A percentile compares a stretch with the other conserved stretches of the same genome.
Evolutionary conservation across 2,797 vertebrate genomes (phyloP).

Genomic region (Leucoraja ocellata): DNA sequence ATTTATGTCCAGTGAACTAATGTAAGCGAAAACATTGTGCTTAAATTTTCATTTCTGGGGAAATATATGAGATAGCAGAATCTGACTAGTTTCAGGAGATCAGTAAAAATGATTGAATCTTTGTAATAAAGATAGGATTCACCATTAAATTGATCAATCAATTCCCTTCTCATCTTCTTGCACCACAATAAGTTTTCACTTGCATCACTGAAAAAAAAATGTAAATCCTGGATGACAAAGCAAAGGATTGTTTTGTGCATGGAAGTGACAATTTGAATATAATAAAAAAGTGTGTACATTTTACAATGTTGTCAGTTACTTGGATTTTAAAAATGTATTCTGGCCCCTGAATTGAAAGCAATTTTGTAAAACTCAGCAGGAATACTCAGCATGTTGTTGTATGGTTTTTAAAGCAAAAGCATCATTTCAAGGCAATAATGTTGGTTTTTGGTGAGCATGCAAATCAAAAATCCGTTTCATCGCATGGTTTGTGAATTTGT

Average conservation of each 20-base stretch:
- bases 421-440: neutral
- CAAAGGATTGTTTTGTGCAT: neutral
- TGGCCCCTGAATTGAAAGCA: neutral
- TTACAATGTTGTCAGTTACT: neutral
- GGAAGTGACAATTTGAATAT: neutral
- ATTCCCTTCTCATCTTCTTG: neutral
- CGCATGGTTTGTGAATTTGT: neutral
- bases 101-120: neutral
- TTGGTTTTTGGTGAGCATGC: neutral
- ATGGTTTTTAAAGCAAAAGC: neutral
- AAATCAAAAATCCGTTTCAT: neutral
- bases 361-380: neutral
- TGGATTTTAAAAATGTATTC: neutral
- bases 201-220: neutral
- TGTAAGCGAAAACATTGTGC: neutral
- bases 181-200: neutral
- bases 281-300: neutral
- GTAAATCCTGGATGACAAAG: neutral
- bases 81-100: no score
- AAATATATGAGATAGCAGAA: neutral
- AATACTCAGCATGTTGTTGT: neutral
- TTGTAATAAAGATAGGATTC: neutral
- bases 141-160: neutral
- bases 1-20: neutral
- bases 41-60: neutral